Evolutionary conservation across 1,140 invertebrate genomes (phyloP), one percentile per base, ranked within the genome.

Genomic region (Lepidotrigona ventralis): DNA sequence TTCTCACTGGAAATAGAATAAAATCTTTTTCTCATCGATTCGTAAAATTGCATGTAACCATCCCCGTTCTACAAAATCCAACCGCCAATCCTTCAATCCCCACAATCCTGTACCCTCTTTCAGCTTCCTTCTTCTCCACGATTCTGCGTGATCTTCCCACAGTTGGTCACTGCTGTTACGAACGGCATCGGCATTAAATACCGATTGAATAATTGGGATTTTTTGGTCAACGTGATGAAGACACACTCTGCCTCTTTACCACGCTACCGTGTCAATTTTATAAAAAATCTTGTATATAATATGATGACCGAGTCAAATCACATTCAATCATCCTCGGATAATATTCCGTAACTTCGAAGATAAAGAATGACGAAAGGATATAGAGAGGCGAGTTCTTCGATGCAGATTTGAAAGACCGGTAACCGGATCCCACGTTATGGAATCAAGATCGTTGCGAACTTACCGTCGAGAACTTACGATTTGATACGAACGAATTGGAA

Each of bases 1-100:
- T 0, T 46, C 72, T 64, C n/a, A 70, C 68, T 73, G 81, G 84
- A 85, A 90, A 90, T 84, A 83, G 88, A 90, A 91, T 87, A 90
- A 90, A 90, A 90, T 84, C 84, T 87, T 88, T 76, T 23, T 71
- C 71, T 8, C 85, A 79, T 69, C 85, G 87, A 89, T 88, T 89
- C 88, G 88, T 86, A 87, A 86, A 89, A 89, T 87, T 86, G 88
- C 80, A 87, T 85, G 89, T 89, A 90, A 84, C 82, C 89, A 84
- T 3, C 81, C 84, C 79, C 70, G 80, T 84, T 84, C 83, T 85
- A 80, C 84, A 66, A 64, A 85, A 72, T 75, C 56, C 56, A n/a
- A 83, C 73, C 77, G 78, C 78, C 82, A 82, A 90, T 90, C 88
- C 87, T 90, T 90, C 88, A 83, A 89, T 87, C 85, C 79, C 74